Conservation (phyloP, 1,140 invertebrate genomes). For the Eupristina koningsbergeri region DNA sequence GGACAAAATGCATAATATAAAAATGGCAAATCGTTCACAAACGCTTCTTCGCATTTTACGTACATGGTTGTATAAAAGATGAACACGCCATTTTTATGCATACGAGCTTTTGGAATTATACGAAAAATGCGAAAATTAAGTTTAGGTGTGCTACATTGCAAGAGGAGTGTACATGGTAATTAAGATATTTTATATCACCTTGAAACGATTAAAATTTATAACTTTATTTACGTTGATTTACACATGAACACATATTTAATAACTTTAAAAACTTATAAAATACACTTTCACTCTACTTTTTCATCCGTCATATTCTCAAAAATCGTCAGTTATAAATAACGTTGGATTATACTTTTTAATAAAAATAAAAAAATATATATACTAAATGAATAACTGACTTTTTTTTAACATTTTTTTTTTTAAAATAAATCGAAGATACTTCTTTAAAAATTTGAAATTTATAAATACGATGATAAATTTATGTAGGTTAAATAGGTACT, state of each 20-base stretch:
- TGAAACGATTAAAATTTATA: conserved; percentile 30
- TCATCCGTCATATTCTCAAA: not conserved
- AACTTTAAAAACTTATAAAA: not conserved
- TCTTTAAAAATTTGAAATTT: too few species aligned
- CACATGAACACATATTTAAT: not conserved
- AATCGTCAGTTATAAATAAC: not conserved
- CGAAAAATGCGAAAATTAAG: not conserved
- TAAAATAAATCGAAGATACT: too few species aligned
- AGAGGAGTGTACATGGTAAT: conserved; percentile 19
- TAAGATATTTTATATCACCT: conserved; percentile 12
- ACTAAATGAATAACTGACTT: too few species aligned
- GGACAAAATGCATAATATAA: not conserved
- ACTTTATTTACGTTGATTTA: not conserved
- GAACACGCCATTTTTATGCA: not conserved
- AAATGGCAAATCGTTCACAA: not conserved
- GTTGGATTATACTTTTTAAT: not conserved
- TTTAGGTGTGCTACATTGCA: not conserved
- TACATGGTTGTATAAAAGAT: conserved; percentile 15
- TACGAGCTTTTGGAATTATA: not conserved
- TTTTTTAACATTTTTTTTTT: too few species aligned
- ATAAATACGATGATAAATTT: too few species aligned
- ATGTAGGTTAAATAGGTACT: too few species aligned
- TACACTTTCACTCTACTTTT: not conserved
- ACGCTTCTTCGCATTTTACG: conserved; percentile 9
- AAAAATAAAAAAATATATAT: too few species aligned